A percentile compares a stretch with the other conserved stretches of the same genome.
Conservation (phyloP, 1,140 invertebrate species). For the Spodoptera frugiperda region DNA sequence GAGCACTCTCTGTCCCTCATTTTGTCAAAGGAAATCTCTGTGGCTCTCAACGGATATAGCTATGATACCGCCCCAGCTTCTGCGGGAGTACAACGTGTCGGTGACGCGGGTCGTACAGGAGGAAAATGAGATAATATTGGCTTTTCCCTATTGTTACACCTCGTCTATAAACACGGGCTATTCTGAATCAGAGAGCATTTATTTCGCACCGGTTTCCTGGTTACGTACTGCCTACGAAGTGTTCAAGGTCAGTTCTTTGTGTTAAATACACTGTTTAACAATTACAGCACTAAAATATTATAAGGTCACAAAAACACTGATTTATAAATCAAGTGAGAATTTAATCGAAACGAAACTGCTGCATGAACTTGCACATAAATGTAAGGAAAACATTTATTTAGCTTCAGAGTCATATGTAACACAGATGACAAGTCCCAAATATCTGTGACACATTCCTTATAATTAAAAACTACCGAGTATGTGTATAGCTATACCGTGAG, state of each 20-base stretch:
- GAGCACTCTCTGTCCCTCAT: conserved; percentile 92
- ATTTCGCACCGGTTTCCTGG: conserved; percentile 95
- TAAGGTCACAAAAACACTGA: no score
- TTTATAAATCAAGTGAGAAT: no score
- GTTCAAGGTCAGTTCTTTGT: conserved; percentile 88
- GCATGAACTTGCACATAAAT: no score
- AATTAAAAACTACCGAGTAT: no score
- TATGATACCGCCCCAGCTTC: conserved; percentile 95
- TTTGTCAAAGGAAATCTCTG: conserved; percentile 93
- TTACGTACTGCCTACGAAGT: conserved; percentile 90
- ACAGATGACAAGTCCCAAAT: no score
- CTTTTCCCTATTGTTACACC: conserved; percentile 96
- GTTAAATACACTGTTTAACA: not conserved
- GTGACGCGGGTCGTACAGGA: conserved; percentile 93
- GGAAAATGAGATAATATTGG: conserved; percentile 95
- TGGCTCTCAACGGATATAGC: conserved; percentile 97
- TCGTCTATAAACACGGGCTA: conserved; percentile 96
- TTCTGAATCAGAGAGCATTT: conserved; percentile 96
- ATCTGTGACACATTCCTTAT: no score
- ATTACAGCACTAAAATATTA: no score
- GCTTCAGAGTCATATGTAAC: no score
- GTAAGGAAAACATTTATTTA: no score
- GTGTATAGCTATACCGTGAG: no score
- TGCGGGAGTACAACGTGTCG: conserved; percentile 92
- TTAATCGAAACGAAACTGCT: no score